Evolutionary conservation across 2,797 vertebrate species (phyloP), one percentile per base, ranked within the genome.

Genomic region (Sebastes miniatus): DNA sequence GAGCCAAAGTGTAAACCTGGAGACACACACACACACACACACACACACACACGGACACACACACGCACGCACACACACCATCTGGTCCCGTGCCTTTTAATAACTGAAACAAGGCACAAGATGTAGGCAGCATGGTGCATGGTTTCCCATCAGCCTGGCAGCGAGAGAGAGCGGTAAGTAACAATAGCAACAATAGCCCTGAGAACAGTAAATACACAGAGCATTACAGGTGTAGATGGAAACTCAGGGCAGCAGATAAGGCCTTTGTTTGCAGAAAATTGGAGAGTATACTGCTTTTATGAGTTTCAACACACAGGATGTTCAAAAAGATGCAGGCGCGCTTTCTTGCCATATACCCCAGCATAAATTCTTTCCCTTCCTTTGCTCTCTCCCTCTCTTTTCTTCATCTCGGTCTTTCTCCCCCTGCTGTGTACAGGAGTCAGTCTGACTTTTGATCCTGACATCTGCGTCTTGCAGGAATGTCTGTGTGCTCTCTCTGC

Each of bases 381-480:
- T 82, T 87, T 84, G 66, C 81, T 81, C 86, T 86, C 52, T 11
- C 79, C 54, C 86, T 91, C 75, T 91, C 82, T 86, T 88, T 90
- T 83, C 87, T 91, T 90, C 85, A 77, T 90, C 76, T 86, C 90
- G 80, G 76, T 81, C 91, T 89, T 91, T 82, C 92, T 89, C 92
- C 92, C 47, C 93, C 94, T 85, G 91, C 93, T 94, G 95, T 70
- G 93, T 94, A 93, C 92, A 95, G 94, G 92, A 95, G 93, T 93
- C 92, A 91, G 91, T 91, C 92, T 91, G 93, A 96, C 92, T 95
- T 94, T 94, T 95, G 94, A 95, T 95, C 93, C 93, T 94, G 95
- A 95, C 95, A 95, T 94, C 94, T 96, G 95, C 96, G 97, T 98
- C 97, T 98, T 98, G 96, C 96, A 98, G 96, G 97, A 98, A 97